A percentile compares a stretch with the other conserved stretches of the same genome.
Conservation (phyloP, 2,888 invertebrate species). For the Agonopterix heracliana region DNA sequence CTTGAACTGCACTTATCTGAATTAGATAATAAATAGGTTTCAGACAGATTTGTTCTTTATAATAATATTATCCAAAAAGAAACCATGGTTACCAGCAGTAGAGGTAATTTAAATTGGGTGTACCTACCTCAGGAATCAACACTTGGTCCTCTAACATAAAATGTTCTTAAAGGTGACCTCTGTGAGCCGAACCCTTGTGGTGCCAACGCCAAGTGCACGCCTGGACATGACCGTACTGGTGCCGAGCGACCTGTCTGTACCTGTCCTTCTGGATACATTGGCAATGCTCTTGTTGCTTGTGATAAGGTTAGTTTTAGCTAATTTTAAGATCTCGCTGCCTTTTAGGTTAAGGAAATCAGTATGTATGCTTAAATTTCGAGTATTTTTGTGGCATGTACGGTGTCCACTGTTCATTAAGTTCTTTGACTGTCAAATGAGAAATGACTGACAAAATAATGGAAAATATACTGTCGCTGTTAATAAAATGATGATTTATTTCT, state of each 20-base stretch:
- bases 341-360: neutral
- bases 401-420: too few relatives aligned
- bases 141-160: neutral
- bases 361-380: too few relatives aligned
- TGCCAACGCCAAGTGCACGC: constrained; percentile 84
- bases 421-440: too few relatives aligned
- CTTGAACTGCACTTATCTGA: too few relatives aligned
- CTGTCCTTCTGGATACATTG: constrained; percentile 85
- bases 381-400: too few relatives aligned
- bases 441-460: too few relatives aligned
- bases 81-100: neutral
- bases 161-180: constrained; percentile 80
- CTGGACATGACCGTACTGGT: constrained; percentile 88
- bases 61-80: too few relatives aligned
- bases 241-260: constrained; percentile 91
- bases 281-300: constrained; percentile 84
- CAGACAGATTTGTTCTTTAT: too few relatives aligned
- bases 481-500: too few relatives aligned
- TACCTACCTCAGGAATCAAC: constrained; percentile 1
- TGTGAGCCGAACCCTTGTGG: constrained; percentile 94
- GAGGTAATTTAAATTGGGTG: neutral
- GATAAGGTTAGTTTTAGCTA: constrained; percentile 58
- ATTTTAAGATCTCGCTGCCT: neutral
- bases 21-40: too few relatives aligned
- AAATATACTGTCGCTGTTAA: too few relatives aligned